Conservation (phyloP, 2,113 vertebrate species). For the Phocoena sinus region DNA sequence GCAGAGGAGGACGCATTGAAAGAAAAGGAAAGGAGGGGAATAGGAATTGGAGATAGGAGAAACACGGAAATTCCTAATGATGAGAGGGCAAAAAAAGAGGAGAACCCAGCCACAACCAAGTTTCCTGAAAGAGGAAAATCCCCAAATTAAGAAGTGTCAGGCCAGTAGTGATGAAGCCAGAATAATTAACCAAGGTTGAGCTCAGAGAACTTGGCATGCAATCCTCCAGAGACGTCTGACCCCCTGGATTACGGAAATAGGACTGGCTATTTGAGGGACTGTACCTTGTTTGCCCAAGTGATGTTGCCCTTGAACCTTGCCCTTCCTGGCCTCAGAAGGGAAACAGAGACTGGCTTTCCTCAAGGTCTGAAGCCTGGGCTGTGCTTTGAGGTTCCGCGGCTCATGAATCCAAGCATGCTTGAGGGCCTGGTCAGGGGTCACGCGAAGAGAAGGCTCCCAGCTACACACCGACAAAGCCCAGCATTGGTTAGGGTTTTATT, state of each 20-base stretch:
- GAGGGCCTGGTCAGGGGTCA: slow-evolving; percentile 92
- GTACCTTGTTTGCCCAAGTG: slow-evolving; percentile 19
- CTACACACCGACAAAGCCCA: slow-evolving; percentile 75
- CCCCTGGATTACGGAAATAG: neutral
- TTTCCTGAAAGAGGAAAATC: neutral
- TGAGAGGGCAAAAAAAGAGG: neutral
- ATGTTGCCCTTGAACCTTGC: slow-evolving; percentile 61
- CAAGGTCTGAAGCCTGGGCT: slow-evolving; percentile 74
- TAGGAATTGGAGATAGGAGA: neutral
- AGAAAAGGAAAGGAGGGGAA: neutral
- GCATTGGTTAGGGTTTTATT: neutral
- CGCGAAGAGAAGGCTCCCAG: slow-evolving; percentile 92
- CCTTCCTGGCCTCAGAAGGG: slow-evolving; percentile 72
- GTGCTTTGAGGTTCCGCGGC: slow-evolving; percentile 79
- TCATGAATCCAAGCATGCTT: slow-evolving; percentile 92
- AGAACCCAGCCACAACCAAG: neutral
- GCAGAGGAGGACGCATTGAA: neutral
- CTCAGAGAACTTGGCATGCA: neutral
- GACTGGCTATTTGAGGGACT: neutral
- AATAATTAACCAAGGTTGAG: neutral
- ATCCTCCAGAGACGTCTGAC: neutral
- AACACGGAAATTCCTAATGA: neutral
- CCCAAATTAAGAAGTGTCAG: neutral
- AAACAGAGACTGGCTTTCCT: slow-evolving; percentile 67
- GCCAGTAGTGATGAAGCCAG: neutral